Percentiles rank a stretch among this genome's conserved stretches.
Evolutionary conservation across 2,888 invertebrate species (phyloP).

Genomic region (Deilephila elpenor): DNA sequence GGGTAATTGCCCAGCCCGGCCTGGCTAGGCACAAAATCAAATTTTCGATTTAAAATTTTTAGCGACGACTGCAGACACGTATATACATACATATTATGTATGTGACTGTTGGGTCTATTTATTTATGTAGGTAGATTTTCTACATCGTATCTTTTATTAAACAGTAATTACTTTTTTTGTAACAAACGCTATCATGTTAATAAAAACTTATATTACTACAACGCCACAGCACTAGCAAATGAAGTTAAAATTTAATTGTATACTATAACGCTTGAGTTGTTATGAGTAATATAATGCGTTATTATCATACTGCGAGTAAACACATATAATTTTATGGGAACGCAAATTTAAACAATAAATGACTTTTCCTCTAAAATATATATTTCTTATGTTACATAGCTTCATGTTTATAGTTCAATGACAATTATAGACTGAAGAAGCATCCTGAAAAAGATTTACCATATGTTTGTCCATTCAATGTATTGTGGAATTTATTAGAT

Average conservation of each 20-base stretch:
- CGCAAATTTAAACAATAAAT: neutral
- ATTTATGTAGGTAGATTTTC: neutral
- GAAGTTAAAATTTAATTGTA: constrained; percentile 6
- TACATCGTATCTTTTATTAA: neutral
- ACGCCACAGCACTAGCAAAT: neutral
- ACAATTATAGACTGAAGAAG: too few relatives aligned
- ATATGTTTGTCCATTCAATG: too few relatives aligned
- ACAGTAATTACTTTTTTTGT: too few relatives aligned
- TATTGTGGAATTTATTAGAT: too few relatives aligned
- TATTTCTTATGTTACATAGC: too few relatives aligned
- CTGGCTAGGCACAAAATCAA: neutral
- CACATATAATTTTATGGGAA: neutral
- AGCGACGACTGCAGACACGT: neutral
- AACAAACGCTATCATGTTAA: too few relatives aligned
- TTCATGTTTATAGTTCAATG: too few relatives aligned
- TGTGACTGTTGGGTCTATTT: too few relatives aligned
- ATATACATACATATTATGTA: neutral
- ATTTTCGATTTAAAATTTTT: neutral
- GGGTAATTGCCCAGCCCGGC: neutral
- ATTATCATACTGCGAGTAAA: neutral
- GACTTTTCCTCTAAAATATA: neutral
- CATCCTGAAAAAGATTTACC: too few relatives aligned
- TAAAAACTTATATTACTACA: too few relatives aligned
- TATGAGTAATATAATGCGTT: neutral
- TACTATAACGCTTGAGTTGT: neutral